These are phyloP conservation scores for Leucopternis melanops DNA, from an alignment of 2,113 vertebrate species.

Conservation along the genomic window DNA sequence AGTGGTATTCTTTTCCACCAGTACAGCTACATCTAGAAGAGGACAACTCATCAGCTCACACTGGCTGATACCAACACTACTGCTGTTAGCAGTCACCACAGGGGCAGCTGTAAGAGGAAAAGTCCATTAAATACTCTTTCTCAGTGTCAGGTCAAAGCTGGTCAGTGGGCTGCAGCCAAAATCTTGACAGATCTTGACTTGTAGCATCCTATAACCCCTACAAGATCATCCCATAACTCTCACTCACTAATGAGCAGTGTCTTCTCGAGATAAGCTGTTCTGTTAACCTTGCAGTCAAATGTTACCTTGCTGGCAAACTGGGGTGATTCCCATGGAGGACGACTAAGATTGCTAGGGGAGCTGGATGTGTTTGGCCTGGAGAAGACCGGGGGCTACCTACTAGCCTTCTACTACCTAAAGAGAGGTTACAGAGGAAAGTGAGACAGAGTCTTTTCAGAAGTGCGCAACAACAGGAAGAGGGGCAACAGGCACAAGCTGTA, in stretches of 20 bases:
- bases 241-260: not conserved
- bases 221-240: not conserved
- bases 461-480: fast-evolving
- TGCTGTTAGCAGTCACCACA: not conserved
- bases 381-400: not conserved
- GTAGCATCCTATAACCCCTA: not conserved
- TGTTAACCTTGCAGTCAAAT: not conserved
- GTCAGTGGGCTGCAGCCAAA: not conserved
- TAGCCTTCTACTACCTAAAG: not conserved
- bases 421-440: not conserved
- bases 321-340: not conserved
- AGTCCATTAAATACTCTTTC: not conserved
- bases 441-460: not conserved
- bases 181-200: not conserved
- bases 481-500: not conserved
- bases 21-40: not conserved
- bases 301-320: not conserved
- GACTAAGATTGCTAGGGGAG: not conserved
- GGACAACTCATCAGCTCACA: not conserved
- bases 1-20: not conserved
- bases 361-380: not conserved
- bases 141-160: not conserved
- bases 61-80: not conserved
- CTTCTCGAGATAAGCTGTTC: not conserved
- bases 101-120: not conserved